Percentiles rank a stretch among this genome's conserved stretches.
These are phyloP conservation scores for Aphelinus certus DNA, from an alignment of 1,140 invertebrate genomes.

Conservation along the genomic window DNA sequence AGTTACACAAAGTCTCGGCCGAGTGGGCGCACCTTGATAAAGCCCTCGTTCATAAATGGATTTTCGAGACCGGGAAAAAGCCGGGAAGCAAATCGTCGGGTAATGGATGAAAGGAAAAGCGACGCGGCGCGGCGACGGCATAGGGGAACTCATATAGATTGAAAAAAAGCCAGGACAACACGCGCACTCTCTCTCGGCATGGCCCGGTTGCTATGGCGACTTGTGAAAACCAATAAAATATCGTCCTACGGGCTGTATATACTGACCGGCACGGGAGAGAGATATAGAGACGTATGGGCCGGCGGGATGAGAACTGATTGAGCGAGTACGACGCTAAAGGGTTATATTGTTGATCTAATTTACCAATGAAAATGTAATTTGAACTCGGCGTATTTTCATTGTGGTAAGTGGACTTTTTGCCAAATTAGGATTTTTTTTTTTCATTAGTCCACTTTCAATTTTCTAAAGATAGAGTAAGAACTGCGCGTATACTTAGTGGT, in stretches of 20 bases:
- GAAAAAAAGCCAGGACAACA: slow-evolving; percentile 37
- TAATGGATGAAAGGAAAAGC: slow-evolving; percentile 53
- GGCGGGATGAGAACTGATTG: no score
- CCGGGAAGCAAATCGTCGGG: slow-evolving; percentile 52
- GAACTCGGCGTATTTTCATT: no score
- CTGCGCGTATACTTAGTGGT: no score
- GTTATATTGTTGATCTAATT: no score
- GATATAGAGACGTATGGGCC: no score
- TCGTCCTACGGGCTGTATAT: slow-evolving; percentile 41
- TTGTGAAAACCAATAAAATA: slow-evolving; percentile 57
- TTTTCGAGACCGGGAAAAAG: slow-evolving; percentile 28
- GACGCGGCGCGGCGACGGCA: slow-evolving; percentile 20
- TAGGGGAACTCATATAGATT: slow-evolving; percentile 38
- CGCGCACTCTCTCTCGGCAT: neutral
- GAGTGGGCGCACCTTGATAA: slow-evolving; percentile 1
- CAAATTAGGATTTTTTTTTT: no score
- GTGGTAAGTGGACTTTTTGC: no score
- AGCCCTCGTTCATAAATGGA: slow-evolving; percentile 7
- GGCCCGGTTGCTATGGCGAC: slow-evolving; percentile 58
- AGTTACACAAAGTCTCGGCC: neutral
- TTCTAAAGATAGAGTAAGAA: no score
- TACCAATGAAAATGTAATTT: no score
- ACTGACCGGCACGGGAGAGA: no score
- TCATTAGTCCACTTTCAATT: no score
- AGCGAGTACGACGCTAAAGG: no score